These are phyloP conservation scores for Clepsis dumicolana DNA, from an alignment of 2,888 invertebrate species.

Conservation along the genomic window DNA sequence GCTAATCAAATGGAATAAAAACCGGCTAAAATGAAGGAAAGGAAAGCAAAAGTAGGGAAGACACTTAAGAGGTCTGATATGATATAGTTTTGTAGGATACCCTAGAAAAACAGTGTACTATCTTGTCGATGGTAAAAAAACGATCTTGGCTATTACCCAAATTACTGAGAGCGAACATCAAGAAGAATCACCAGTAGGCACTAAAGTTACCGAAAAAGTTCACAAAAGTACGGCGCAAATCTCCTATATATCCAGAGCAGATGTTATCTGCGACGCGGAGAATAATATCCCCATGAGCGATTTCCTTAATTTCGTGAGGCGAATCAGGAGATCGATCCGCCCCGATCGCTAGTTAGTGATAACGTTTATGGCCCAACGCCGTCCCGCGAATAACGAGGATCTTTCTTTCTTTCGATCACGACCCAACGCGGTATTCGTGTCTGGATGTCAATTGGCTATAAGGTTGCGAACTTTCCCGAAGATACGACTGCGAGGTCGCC, in stretches of 20 bases:
- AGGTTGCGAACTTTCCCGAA: slow-evolving; percentile 72
- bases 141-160: slow-evolving; percentile 38
- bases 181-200: slow-evolving; percentile 40
- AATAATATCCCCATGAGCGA: slow-evolving; percentile 86
- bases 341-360: slow-evolving; percentile 83
- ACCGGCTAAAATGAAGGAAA: background rate
- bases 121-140: slow-evolving; percentile 26
- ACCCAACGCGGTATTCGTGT: slow-evolving; percentile 73
- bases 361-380: slow-evolving; percentile 79
- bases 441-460: slow-evolving; percentile 82
- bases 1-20: slow-evolving; percentile 26
- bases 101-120: slow-evolving; percentile 10
- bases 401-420: slow-evolving; percentile 80
- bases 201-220: slow-evolving; percentile 42
- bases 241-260: slow-evolving; percentile 53
- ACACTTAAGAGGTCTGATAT: background rate
- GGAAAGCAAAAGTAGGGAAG: background rate
- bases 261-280: slow-evolving; percentile 62
- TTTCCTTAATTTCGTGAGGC: slow-evolving; percentile 85
- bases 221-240: slow-evolving; percentile 42
- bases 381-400: slow-evolving; percentile 74
- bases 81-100: background rate
- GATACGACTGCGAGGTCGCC: slow-evolving; percentile 43
- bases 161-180: slow-evolving; percentile 24
- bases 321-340: slow-evolving; percentile 83